Evolutionary conservation across 2,113 vertebrate species (phyloP), one percentile per base, ranked within the genome.

Genomic region (Antechinus flavipes): DNA sequence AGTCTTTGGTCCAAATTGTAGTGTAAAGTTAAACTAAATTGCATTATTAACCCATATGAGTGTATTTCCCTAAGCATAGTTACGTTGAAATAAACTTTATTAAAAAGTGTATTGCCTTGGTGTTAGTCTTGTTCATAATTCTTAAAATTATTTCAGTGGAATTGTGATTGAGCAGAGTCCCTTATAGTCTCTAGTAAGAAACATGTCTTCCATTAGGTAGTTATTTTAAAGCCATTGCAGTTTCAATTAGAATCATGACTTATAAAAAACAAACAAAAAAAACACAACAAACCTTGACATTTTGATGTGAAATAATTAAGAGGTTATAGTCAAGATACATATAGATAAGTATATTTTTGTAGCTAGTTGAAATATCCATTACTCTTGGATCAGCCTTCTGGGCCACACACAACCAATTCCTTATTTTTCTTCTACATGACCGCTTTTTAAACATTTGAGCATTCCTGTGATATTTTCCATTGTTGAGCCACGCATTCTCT

Each of bases 51-150:
- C 98, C 97, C 94, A 96, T 98, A 97, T 98, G 98, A 98, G 98
- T 99, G 98, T 99, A 98, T 98, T 98, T 99, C 98, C 98, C 98
- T 98, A 98, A 98, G 97, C 98, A 98, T 99, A 98, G 99, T 98
- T 98, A 98, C 95, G 97, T 98, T 98, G 97, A 99, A 99, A 99
- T 99, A 99, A 99, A 99, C 98, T 98, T 99, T 23, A 84, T 98
- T 98, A 98, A 98, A 98, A 98, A 98, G 97, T 91, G 8, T 84
- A 30, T 92, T 94, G 95, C 92, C 97, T 98, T 95, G 95, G 24
- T 96, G 91, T 98, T 92, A 58, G 61, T 89, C 52, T 98, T 97
- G 93, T 96, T 98, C 55, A 94, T 68, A 58, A 56, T 93, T 25
- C 27, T 52, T 93, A 90, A 93, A 58, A 91, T 92, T 61, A 54